Conservation (phyloP, 2,797 vertebrate genomes). For the Sebastes iracundus region DNA sequence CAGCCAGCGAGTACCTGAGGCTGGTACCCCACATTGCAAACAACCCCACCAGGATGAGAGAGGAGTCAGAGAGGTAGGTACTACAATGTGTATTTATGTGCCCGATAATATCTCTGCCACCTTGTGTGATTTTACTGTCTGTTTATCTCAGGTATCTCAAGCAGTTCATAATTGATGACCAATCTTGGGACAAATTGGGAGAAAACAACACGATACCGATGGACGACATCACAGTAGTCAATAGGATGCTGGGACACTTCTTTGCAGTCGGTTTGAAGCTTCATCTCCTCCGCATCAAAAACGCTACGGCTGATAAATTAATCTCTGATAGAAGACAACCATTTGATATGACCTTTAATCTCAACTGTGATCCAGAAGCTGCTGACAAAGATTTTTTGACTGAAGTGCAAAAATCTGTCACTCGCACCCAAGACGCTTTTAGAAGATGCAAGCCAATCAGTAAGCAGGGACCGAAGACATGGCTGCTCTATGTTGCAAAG, state of each 20-base stretch:
- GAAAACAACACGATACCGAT: neutral
- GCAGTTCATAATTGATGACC: neutral
- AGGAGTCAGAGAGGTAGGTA: constrained; percentile 25
- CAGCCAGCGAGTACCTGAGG: constrained; percentile 30
- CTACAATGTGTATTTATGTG: neutral
- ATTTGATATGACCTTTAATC: neutral
- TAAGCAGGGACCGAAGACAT: neutral
- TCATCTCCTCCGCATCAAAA: neutral
- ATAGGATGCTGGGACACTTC: rapidly evolving
- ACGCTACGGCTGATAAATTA: neutral
- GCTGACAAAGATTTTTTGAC: neutral
- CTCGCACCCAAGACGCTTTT: neutral
- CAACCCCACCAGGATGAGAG: constrained; percentile 41
- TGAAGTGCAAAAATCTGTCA: neutral
- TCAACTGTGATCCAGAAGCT: neutral
- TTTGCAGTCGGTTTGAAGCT: rapidly evolving
- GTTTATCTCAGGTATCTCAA: neutral
- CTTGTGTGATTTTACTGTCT: neutral
- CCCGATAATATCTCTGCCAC: neutral
- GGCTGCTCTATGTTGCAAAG: neutral
- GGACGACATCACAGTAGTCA: neutral
- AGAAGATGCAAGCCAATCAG: no score
- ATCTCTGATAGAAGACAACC: neutral
- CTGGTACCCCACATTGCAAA: constrained; percentile 46
- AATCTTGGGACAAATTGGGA: neutral